These are phyloP conservation scores for Palaemon carinicauda DNA, from an alignment of 1,140 invertebrate species.

Conservation along the genomic window DNA sequence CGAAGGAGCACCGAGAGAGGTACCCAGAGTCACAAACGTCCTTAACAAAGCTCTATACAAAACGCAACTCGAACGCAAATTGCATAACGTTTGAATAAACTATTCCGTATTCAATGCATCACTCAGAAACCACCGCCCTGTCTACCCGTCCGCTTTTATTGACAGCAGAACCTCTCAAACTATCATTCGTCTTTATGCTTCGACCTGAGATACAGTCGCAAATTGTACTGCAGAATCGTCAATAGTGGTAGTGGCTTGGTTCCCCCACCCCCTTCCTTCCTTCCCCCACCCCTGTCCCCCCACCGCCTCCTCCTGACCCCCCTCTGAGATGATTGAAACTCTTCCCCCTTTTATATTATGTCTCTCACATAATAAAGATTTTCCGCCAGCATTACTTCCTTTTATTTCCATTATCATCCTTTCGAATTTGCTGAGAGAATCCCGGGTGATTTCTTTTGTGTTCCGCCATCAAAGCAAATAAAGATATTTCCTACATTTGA, in stretches of 20 bases:
- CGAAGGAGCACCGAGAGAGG: no score
- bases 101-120: no score
- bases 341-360: constrained; percentile 51
- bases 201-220: not conserved
- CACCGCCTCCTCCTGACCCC: not conserved
- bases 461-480: constrained; percentile 47
- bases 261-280: not conserved
- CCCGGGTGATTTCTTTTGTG: constrained; percentile 52
- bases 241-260: not conserved
- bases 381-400: constrained; percentile 49
- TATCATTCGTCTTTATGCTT: not conserved
- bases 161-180: no score
- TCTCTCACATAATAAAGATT: constrained; percentile 52
- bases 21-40: no score
- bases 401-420: constrained; percentile 55
- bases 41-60: no score
- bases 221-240: not conserved
- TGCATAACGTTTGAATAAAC: no score
- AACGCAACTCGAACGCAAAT: no score
- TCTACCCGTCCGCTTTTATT: no score
- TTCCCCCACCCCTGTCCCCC: not conserved
- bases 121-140: no score
- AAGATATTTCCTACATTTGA: constrained; percentile 52
- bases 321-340: constrained; percentile 44
- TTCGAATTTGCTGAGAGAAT: constrained; percentile 51